Percentiles rank a stretch among this genome's conserved stretches.
Evolutionary conservation across 2,113 vertebrate species (phyloP).

Genomic region (Kryptolebias marmoratus): DNA sequence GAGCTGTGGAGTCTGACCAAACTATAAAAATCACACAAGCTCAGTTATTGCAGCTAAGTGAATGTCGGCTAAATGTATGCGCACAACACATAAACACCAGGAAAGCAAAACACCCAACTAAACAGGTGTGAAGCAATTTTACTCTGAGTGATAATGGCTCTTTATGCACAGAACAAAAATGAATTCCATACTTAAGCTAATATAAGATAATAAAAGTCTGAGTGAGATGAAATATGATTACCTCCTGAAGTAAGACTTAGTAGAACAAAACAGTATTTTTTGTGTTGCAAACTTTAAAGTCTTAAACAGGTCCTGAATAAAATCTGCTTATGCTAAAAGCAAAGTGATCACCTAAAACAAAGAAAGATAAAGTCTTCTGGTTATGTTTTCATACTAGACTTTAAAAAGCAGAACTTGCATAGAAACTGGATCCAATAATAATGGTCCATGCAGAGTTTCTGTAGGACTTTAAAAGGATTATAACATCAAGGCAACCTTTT

Average conservation of each 20-base stretch:
- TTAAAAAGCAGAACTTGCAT: too few relatives aligned
- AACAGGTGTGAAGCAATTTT: too few relatives aligned
- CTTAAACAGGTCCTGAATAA: not conserved
- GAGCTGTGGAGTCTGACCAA: constrained; percentile 15
- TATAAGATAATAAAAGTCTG: not conserved
- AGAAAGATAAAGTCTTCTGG: too few relatives aligned
- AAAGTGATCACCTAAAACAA: too few relatives aligned
- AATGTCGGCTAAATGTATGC: not conserved
- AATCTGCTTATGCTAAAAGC: too few relatives aligned
- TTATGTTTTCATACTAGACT: too few relatives aligned
- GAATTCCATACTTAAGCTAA: not conserved
- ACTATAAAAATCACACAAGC: constrained; percentile 6
- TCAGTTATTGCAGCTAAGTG: not conserved
- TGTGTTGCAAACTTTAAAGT: not conserved
- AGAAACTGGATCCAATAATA: not conserved
- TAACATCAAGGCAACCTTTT: too few relatives aligned
- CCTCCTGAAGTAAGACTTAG: not conserved
- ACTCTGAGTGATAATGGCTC: not conserved
- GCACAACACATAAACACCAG: not conserved
- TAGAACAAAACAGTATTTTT: not conserved
- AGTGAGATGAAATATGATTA: not conserved
- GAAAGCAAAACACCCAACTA: too few relatives aligned
- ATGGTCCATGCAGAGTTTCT: not conserved
- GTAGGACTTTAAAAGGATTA: not conserved
- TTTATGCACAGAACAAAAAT: not conserved